Conservation (phyloP, 2,888 invertebrate genomes). For the Ornithoptera alexandrae region DNA sequence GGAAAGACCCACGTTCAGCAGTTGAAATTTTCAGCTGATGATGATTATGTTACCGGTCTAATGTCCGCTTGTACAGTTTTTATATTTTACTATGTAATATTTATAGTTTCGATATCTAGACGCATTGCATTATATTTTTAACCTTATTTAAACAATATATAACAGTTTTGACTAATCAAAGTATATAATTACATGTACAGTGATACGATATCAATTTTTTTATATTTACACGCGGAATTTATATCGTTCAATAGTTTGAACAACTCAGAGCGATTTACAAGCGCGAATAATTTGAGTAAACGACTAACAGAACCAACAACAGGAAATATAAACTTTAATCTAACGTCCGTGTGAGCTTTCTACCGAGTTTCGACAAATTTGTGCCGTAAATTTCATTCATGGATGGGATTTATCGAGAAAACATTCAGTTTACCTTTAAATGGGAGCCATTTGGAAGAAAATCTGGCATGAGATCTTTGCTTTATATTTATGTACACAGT, state of each 20-base stretch:
- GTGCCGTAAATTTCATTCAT: conserved; percentile 20
- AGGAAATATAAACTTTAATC: conserved; percentile 26
- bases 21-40: too few species aligned
- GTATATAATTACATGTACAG: too few species aligned
- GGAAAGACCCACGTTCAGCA: too few species aligned
- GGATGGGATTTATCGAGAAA: conserved; percentile 4
- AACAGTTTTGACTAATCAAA: too few species aligned
- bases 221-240: not conserved
- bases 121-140: too few species aligned
- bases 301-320: conserved; percentile 25
- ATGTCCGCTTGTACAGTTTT: too few species aligned
- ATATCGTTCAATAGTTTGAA: conserved; percentile 18
- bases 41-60: too few species aligned
- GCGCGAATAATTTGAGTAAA: conserved; percentile 22
- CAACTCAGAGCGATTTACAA: conserved; percentile 9
- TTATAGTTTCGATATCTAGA: too few species aligned
- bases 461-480: not conserved
- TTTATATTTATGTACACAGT: not conserved
- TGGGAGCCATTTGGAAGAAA: not conserved
- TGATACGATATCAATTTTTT: not conserved
- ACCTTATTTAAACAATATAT: too few species aligned
- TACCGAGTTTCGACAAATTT: conserved; percentile 20
- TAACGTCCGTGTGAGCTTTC: conserved; percentile 24
- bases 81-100: too few species aligned
- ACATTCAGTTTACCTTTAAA: not conserved